These are phyloP conservation scores for Bagarius yarrelli DNA, from an alignment of 2,113 vertebrate genomes.

Conservation along the genomic window DNA sequence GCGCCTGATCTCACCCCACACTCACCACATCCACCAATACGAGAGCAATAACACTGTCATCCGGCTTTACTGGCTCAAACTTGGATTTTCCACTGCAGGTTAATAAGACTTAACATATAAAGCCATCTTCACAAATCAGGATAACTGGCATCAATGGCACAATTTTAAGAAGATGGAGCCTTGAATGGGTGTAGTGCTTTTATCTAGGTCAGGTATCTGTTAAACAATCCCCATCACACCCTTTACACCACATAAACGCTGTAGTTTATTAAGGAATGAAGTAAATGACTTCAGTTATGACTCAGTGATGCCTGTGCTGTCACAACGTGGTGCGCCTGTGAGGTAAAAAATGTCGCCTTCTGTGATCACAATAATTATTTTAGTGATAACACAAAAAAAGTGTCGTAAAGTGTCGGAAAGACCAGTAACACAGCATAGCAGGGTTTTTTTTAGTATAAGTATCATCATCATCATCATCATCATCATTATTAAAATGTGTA, in stretches of 20 bases:
- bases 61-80: neutral
- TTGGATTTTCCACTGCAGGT: slow-evolving; percentile 10
- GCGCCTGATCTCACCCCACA: slow-evolving; percentile 65
- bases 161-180: neutral
- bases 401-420: too few relatives aligned
- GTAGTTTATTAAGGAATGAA: neutral
- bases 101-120: slow-evolving; percentile 6
- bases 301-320: neutral
- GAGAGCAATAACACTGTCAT: slow-evolving; percentile 39
- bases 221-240: neutral
- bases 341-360: neutral
- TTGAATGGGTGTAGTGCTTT: neutral
- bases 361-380: neutral
- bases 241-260: too few relatives aligned
- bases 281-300: neutral
- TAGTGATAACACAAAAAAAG: too few relatives aligned
- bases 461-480: neutral
- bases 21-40: slow-evolving; percentile 54
- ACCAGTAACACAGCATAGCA: too few relatives aligned
- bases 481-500: neutral
- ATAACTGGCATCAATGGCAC: neutral
- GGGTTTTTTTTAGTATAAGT: too few relatives aligned
- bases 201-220: neutral
- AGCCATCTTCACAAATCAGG: neutral
- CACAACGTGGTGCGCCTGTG: too few relatives aligned